A percentile compares a stretch with the other conserved stretches of the same genome.
These are phyloP conservation scores for Hassar affinis DNA, from an alignment of 2,113 vertebrate genomes.

Conservation along the genomic window DNA sequence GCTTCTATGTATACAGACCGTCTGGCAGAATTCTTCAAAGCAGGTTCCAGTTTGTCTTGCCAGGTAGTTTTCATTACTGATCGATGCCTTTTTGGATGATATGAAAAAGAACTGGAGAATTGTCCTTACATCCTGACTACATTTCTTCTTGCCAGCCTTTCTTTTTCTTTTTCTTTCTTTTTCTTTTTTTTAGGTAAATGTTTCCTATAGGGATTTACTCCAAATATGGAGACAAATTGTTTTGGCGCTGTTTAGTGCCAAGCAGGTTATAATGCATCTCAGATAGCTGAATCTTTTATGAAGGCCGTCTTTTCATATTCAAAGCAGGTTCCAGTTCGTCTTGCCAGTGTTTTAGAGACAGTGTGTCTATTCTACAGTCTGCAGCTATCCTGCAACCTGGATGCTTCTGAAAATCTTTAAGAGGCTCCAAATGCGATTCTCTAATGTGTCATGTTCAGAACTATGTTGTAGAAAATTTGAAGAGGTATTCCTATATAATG, in stretches of 20 bases:
- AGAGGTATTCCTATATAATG: not conserved
- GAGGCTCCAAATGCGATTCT: not conserved
- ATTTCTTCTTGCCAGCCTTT: not conserved
- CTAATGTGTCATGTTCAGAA: no score
- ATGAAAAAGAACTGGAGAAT: not conserved
- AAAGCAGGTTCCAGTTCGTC: not conserved
- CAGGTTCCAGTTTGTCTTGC: constrained; percentile 13
- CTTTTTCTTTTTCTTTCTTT: not conserved
- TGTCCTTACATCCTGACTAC: not conserved
- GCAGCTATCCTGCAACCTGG: not conserved
- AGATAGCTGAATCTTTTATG: constrained; percentile 5
- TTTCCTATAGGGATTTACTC: not conserved
- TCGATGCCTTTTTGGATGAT: constrained; percentile 22
- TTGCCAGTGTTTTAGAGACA: not conserved
- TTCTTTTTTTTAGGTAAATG: not conserved
- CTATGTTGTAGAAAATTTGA: not conserved
- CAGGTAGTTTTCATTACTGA: constrained; percentile 21
- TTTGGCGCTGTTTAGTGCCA: constrained; percentile 1
- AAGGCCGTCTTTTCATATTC: constrained; percentile 10
- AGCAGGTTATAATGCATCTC: not conserved
- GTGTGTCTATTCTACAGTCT: constrained; percentile 1
- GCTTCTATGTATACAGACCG: not conserved
- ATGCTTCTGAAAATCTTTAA: not conserved
- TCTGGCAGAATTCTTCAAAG: constrained; percentile 7
- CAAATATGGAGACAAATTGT: constrained; percentile 23